Conservation (phyloP, 1,140 invertebrate genomes). For the Galleria mellonella region DNA sequence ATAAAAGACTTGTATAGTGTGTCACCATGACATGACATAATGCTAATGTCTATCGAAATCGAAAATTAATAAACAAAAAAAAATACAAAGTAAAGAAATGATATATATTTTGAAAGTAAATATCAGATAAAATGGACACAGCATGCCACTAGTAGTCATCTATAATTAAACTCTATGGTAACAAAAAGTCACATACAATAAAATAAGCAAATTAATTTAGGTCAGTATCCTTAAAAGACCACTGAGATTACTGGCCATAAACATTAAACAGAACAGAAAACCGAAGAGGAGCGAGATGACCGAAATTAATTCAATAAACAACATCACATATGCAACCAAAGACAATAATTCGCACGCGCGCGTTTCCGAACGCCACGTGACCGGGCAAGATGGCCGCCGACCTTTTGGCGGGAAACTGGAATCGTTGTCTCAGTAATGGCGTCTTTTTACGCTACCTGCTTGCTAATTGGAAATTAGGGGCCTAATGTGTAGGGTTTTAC, state of each 20-base stretch:
- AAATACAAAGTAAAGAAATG: no score
- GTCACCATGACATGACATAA: no score
- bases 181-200: no score
- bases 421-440: conserved; percentile 51
- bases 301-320: conserved; percentile 71
- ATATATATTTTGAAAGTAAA: no score
- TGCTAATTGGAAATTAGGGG: conserved; percentile 68
- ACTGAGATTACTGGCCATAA: conserved; percentile 16
- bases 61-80: no score
- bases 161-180: no score
- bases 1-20: no score
- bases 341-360: conserved; percentile 68
- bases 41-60: no score
- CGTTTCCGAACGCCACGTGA: conserved; percentile 51
- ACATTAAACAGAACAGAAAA: conserved; percentile 43
- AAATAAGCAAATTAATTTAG: no score
- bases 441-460: conserved; percentile 71
- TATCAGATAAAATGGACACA: no score
- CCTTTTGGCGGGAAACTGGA: conserved; percentile 55
- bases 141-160: no score
- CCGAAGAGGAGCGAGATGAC: conserved; percentile 46
- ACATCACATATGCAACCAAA: conserved; percentile 65
- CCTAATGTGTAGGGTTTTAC: conserved; percentile 63
- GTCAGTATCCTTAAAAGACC: no score
- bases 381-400: conserved; percentile 55